These are phyloP conservation scores for Nymphicus hollandicus DNA, from an alignment of 2,113 vertebrate species.

Conservation along the genomic window DNA sequence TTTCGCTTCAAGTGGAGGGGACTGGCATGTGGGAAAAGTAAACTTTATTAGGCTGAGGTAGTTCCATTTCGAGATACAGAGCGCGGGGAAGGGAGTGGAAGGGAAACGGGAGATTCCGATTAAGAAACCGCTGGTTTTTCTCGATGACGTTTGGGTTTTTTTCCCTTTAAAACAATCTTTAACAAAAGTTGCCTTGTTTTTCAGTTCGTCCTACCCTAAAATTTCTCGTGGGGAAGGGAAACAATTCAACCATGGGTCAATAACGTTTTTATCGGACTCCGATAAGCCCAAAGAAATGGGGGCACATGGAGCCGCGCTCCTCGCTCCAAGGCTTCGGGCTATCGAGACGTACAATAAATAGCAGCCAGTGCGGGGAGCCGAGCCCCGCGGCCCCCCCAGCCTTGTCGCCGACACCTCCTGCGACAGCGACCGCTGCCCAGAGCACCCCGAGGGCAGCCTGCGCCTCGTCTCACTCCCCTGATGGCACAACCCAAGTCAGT, in stretches of 20 bases:
- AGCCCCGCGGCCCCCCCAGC: background rate
- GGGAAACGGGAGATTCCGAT: background rate
- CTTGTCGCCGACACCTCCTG: background rate
- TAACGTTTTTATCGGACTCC: background rate
- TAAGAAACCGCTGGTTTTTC: background rate
- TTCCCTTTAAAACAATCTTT: background rate
- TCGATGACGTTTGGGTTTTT: background rate
- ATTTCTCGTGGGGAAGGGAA: background rate
- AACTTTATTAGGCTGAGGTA: slow-evolving; percentile 79
- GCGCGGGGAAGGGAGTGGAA: background rate
- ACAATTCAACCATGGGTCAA: background rate
- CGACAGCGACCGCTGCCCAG: background rate
- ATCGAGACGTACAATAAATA: background rate
- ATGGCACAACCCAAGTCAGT: background rate
- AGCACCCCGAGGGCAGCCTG: background rate
- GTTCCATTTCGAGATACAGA: slow-evolving; percentile 51
- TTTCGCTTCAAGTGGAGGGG: background rate
- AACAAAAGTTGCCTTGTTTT: background rate
- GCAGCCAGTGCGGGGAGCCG: background rate
- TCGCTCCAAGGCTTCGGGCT: background rate
- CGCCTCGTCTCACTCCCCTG: background rate
- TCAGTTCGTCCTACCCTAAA: background rate
- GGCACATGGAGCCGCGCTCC: background rate
- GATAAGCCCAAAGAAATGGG: background rate
- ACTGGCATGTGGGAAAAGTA: background rate